Evolutionary conservation across 2,113 vertebrate species (phyloP).

Genomic region (Labeo rohita): DNA sequence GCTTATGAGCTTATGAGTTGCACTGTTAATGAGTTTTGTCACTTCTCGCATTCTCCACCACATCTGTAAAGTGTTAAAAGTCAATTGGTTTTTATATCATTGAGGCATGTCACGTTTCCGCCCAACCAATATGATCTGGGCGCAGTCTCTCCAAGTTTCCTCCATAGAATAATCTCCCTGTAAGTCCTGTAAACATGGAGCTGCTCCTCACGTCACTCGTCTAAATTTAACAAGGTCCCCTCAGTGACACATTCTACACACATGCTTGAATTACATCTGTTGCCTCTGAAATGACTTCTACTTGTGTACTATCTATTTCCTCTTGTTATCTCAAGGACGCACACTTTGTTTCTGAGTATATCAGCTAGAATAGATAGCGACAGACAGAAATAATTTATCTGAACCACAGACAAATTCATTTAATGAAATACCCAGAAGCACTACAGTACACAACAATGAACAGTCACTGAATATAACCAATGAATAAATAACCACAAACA

Average conservation of each 20-base stretch:
- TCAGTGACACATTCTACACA: slow-evolving; percentile 31
- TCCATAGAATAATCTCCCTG: not conserved
- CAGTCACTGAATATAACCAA: not conserved
- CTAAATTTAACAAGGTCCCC: slow-evolving; percentile 25
- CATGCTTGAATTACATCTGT: not conserved
- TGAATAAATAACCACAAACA: not conserved
- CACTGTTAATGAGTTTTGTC: not conserved
- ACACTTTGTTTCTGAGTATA: slow-evolving; percentile 38
- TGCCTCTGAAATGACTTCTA: not conserved
- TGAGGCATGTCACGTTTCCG: not conserved
- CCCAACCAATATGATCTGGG: not conserved
- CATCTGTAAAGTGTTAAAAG: slow-evolving; percentile 1
- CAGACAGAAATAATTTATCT: not conserved
- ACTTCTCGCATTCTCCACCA: not conserved
- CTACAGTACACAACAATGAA: not conserved
- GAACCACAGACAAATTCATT: not conserved
- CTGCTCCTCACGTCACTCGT: not conserved
- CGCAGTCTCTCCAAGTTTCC: not conserved
- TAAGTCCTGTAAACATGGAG: not conserved
- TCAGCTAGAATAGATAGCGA: not conserved
- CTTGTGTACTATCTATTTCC: not conserved
- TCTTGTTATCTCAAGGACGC: slow-evolving; percentile 47
- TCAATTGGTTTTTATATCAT: not conserved
- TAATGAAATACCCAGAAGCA: not conserved
- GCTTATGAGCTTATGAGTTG: not conserved